These are phyloP conservation scores for Brienomyrus brachyistius DNA, from an alignment of 2,113 vertebrate species.

Conservation along the genomic window DNA sequence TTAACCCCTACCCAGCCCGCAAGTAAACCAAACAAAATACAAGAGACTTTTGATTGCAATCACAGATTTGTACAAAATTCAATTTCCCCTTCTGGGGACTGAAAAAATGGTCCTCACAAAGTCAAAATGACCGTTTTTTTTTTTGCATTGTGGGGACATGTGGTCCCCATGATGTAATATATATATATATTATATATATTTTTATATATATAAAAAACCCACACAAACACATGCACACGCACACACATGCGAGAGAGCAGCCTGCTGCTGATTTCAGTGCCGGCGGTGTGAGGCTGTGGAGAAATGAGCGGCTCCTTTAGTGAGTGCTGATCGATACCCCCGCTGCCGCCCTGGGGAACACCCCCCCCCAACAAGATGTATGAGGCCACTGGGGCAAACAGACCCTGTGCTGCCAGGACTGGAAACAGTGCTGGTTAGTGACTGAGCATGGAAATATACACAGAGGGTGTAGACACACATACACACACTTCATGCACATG, in stretches of 20 bases:
- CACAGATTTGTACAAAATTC: background rate
- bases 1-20: background rate
- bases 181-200: background rate
- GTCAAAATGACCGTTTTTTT: background rate
- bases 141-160: background rate
- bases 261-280: background rate
- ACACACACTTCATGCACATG: background rate
- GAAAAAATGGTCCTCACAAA: background rate
- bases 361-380: slow-evolving; percentile 34
- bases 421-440: slow-evolving; percentile 63
- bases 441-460: background rate
- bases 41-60: background rate
- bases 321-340: slow-evolving; percentile 60
- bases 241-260: background rate
- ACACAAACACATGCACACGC: background rate
- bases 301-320: background rate
- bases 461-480: background rate
- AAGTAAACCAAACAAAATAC: background rate
- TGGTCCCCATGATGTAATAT: background rate
- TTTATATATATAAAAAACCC: background rate
- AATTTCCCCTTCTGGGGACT: background rate
- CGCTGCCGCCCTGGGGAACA: slow-evolving; percentile 23
- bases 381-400: slow-evolving; percentile 47
- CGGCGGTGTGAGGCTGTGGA: background rate
- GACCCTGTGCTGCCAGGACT: slow-evolving; percentile 59